These are phyloP conservation scores for Peromyscus maniculatus DNA, from an alignment of 2,113 vertebrate genomes.

Conservation along the genomic window DNA sequence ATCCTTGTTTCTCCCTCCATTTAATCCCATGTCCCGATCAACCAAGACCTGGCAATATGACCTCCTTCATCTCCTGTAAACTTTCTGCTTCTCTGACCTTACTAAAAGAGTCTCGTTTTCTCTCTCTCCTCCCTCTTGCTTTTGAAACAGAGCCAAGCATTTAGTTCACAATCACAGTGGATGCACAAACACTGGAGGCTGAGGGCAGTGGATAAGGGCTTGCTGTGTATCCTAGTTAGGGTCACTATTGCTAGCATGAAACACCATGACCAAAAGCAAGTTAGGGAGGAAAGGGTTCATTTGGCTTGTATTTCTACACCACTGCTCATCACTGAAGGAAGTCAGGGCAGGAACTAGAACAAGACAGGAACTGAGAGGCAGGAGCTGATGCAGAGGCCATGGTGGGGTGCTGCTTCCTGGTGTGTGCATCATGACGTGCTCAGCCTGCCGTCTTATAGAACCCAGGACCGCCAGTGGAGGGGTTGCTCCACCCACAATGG, in stretches of 20 bases:
- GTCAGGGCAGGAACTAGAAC: background rate
- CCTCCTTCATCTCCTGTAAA: background rate
- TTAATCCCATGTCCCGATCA: background rate
- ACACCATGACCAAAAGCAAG: background rate
- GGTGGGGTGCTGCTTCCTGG: background rate
- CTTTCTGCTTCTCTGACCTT: background rate
- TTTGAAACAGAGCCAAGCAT: background rate
- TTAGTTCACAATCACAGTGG: too few relatives aligned
- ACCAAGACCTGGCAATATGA: rapidly evolving
- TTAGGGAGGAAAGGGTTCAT: background rate
- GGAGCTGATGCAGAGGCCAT: background rate
- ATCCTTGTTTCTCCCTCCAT: background rate
- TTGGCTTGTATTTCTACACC: background rate
- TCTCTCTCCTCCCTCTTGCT: background rate
- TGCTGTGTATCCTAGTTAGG: background rate
- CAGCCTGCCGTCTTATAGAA: background rate
- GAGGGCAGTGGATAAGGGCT: background rate
- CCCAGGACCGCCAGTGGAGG: background rate
- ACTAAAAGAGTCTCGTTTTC: background rate
- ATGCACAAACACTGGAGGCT: background rate
- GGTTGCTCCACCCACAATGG: background rate
- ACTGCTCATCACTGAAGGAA: background rate
- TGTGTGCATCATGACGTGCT: background rate
- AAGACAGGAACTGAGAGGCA: background rate
- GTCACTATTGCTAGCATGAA: background rate